phyloP scores from a whole-genome alignment of 2,888 invertebrate genomes.

The Phrixothrix hirtus region DNA sequence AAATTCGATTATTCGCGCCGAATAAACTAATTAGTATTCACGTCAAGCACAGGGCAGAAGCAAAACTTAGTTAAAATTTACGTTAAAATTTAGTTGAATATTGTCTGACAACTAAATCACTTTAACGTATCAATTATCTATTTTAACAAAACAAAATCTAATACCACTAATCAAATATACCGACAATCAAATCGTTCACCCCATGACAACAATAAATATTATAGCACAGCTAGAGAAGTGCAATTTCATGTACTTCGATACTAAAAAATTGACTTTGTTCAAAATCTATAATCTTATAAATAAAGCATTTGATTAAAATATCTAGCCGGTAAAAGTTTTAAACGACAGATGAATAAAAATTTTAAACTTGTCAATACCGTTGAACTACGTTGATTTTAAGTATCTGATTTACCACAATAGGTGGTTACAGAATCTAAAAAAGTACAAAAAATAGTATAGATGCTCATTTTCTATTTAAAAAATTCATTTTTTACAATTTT shows the following conservation, averaged over 20 bases:
- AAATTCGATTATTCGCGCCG: constrained; percentile 32
- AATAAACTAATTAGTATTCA: constrained; percentile 34
- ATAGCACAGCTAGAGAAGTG: constrained; percentile 1
- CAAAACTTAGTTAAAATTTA: constrained; percentile 31
- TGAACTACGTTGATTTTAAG: neutral
- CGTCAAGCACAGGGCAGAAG: constrained; percentile 28
- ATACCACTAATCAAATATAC: too few species aligned
- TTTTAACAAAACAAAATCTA: constrained; percentile 9
- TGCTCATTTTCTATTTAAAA: too few species aligned
- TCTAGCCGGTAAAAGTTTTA: neutral
- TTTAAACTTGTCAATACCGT: neutral
- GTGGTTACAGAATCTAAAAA: too few species aligned
- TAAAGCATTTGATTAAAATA: constrained; percentile 4
- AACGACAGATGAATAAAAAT: neutral
- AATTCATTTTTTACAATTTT: too few species aligned
- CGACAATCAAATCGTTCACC: too few species aligned
- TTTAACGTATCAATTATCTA: constrained; percentile 28
- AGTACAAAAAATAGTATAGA: too few species aligned
- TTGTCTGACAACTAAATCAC: constrained; percentile 28
- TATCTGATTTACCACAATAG: too few species aligned
- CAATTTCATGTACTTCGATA: constrained; percentile 16
- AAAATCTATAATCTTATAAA: constrained; percentile 2
- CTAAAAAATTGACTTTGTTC: constrained; percentile 10
- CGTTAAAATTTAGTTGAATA: constrained; percentile 30
- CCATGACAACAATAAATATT: neutral